Conservation (phyloP, 2,888 invertebrate genomes). For the Agrochola macilenta region DNA sequence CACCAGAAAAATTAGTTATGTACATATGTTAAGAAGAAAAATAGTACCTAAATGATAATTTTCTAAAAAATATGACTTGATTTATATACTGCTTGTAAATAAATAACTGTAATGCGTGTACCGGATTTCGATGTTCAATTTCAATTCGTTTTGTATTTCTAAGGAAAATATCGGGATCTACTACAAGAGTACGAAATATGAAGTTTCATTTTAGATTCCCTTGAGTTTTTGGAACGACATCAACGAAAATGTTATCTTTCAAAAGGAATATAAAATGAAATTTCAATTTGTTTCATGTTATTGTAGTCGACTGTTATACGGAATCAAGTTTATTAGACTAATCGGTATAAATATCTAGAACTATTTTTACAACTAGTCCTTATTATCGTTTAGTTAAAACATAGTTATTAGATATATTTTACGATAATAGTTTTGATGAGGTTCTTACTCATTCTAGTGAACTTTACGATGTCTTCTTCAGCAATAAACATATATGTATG, state of each 20-base stretch:
- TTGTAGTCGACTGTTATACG: conserved; percentile 67
- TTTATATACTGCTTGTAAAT: conserved; percentile 86
- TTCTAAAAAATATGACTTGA: conserved; percentile 81
- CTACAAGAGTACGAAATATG: conserved; percentile 44
- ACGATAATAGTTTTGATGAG: conserved; percentile 80
- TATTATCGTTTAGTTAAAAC: conserved; percentile 84
- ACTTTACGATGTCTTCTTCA: conserved; percentile 86
- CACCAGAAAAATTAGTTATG: conserved; percentile 89
- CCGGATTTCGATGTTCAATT: conserved; percentile 67
- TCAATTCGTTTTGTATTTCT: conserved; percentile 66
- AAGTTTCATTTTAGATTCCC: conserved; percentile 49
- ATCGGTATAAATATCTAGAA: conserved; percentile 80
- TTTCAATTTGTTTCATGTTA: conserved; percentile 48
- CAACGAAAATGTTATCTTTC: conserved; percentile 33
- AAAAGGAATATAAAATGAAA: conserved; percentile 44
- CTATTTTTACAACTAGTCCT: conserved; percentile 89
- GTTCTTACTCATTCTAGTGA: conserved; percentile 81
- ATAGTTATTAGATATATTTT: conserved; percentile 85
- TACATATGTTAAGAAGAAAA: conserved; percentile 86
- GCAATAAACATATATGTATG: conserved; percentile 87
- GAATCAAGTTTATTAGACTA: conserved; percentile 74
- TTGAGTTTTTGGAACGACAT: conserved; percentile 17
- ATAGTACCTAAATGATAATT: conserved; percentile 80
- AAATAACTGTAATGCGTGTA: conserved; percentile 76
- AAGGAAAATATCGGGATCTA: conserved; percentile 56